A percentile compares a stretch with the other conserved stretches of the same genome.
These are phyloP conservation scores for Brachirus orientalis DNA, from an alignment of 2,113 vertebrate species.

Conservation along the genomic window DNA sequence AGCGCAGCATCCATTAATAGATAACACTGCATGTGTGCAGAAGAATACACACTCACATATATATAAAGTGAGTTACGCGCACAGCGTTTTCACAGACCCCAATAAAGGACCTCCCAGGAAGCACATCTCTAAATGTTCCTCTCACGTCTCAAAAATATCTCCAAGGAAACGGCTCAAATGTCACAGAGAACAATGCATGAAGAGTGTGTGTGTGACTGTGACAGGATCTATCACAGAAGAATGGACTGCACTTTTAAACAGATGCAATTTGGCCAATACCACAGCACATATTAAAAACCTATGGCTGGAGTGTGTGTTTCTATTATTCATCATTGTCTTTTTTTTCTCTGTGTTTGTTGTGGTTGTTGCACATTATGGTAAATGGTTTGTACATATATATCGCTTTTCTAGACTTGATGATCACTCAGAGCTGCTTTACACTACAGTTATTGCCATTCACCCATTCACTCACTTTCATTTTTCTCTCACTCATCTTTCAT, in stretches of 20 bases:
- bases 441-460: no score
- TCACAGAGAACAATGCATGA: slow-evolving; percentile 57
- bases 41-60: slow-evolving; percentile 4
- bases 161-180: slow-evolving; percentile 80
- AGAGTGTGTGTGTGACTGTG: slow-evolving; percentile 29
- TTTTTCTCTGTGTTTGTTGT: no score
- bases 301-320: not conserved
- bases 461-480: no score
- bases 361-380: no score
- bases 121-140: slow-evolving; percentile 75
- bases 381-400: no score
- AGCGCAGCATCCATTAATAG: slow-evolving; percentile 76
- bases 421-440: no score
- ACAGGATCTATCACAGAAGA: slow-evolving; percentile 30
- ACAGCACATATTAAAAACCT: not conserved
- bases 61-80: slow-evolving; percentile 45
- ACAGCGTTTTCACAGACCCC: slow-evolving; percentile 66
- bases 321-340: no score
- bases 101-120: slow-evolving; percentile 74
- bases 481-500: no score
- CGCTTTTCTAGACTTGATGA: no score
- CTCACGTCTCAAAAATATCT: slow-evolving; percentile 80
- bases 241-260: slow-evolving; percentile 36
- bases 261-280: not conserved
- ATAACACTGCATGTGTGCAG: slow-evolving; percentile 36